phyloP scores from a whole-genome alignment of 2,888 invertebrate species.

The Caenorhabditis panamensis region DNA sequence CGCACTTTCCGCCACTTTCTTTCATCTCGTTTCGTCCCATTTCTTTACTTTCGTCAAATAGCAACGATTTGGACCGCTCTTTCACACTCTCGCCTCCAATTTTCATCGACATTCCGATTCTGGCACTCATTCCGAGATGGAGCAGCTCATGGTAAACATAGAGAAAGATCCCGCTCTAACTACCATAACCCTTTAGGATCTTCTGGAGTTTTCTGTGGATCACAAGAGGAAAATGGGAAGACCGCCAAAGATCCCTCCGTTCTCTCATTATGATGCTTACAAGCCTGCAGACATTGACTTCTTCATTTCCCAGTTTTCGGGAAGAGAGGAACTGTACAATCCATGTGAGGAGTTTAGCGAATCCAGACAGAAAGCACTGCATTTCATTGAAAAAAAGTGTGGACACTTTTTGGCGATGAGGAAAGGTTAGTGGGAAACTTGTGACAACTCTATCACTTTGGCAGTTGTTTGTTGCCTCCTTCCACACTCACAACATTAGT shows the following conservation, averaged over 20 bases:
- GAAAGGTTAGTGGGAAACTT: conserved; percentile 21
- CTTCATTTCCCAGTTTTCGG: conserved; percentile 46
- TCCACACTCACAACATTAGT: neutral
- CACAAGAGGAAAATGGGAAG: conserved; percentile 53
- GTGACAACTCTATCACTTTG: neutral
- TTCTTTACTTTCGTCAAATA: conserved; percentile 40
- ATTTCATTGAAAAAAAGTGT: conserved; percentile 48
- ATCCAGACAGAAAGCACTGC: conserved; percentile 18
- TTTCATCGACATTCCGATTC: conserved; percentile 5
- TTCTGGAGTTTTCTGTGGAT: conserved; percentile 27
- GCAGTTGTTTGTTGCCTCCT: conserved; percentile 19
- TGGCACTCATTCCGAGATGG: conserved; percentile 5
- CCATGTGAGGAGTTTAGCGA: conserved; percentile 44
- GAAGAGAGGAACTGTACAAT: conserved; percentile 46
- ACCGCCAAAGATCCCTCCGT: conserved; percentile 40
- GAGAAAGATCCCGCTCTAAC: neutral
- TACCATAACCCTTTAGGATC: conserved; percentile 10
- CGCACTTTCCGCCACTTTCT: conserved; percentile 30
- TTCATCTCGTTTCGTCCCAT: conserved; percentile 24
- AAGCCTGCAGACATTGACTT: conserved; percentile 42
- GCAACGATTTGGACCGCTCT: conserved; percentile 11
- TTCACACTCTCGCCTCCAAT: conserved; percentile 4
- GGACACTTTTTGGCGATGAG: conserved; percentile 50
- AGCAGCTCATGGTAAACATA: conserved; percentile 15
- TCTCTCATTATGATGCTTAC: conserved; percentile 49